Evolutionary conservation across 1,140 invertebrate species (phyloP).

Genomic region (Pomacea maculata): DNA sequence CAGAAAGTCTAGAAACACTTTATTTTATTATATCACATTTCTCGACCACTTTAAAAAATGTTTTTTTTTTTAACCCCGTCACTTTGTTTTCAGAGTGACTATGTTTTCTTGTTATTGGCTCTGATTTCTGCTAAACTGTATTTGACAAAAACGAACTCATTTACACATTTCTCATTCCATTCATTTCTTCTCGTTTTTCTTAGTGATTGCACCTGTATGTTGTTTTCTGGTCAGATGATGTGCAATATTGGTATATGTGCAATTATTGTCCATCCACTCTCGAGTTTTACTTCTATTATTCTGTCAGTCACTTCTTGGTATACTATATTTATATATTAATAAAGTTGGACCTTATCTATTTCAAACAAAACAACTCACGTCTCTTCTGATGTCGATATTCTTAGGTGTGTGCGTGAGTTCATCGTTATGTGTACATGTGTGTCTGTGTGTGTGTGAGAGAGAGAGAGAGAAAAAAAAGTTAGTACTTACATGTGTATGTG

Average conservation of each 20-base stretch:
- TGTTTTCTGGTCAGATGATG: constrained; percentile 4
- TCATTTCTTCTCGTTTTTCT: not conserved
- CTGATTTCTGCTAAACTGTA: not conserved
- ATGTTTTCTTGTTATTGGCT: not conserved
- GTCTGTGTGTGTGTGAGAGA: not conserved
- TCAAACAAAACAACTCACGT: not conserved
- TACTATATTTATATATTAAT: constrained; percentile 13
- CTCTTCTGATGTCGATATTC: not conserved
- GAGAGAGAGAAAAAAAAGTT: not conserved
- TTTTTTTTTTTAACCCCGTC: not conserved
- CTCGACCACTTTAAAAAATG: too few relatives aligned
- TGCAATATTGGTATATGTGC: constrained; percentile 7
- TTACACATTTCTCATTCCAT: not conserved
- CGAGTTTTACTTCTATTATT: not conserved
- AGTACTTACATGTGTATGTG: not conserved
- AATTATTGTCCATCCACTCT: not conserved
- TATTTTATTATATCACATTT: too few relatives aligned
- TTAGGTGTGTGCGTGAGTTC: not conserved
- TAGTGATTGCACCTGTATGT: not conserved
- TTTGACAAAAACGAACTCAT: not conserved
- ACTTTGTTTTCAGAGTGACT: not conserved
- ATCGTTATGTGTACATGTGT: not conserved
- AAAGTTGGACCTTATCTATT: constrained; percentile 8
- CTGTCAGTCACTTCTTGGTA: constrained; percentile 5
- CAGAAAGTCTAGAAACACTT: too few relatives aligned